Base-by-base conservation (phyloP, 2,888 invertebrate genomes). In the Drosophila neutralis region DNA sequence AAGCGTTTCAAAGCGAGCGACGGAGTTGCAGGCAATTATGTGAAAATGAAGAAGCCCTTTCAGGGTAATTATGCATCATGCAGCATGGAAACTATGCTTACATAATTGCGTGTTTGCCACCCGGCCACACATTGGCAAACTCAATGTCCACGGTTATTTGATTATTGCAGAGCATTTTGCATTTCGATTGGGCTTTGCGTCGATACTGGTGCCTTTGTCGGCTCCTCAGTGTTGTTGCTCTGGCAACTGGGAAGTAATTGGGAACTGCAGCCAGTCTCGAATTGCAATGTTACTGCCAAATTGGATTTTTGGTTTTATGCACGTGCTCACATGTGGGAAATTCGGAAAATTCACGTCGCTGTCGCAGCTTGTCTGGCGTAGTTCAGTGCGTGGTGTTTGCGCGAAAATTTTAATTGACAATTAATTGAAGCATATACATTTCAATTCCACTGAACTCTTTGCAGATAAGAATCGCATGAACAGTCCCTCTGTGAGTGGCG, bases 391-490 rank as follows among this genome's bases (percentile, higher is more conserved):
- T 24, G 21, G 21, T 13, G 45, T 4, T 54, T 54, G 27, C 27
- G n/a, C 24, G 52, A 33, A 59, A 51, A 59, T 71, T 63, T 61
- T 74, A 74, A 74, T 74, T 69, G 36, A 33, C 7, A 1, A 38
- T 7, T 38, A 11, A 54, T 27, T 27, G n/a, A 18, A 10, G 27
- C 29, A 38, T 61, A 29, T 35, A 31, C 10, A 52, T 24, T 48
- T 53, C 8, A 8, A 45, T 45, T 45, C 15, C 2, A 1, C 18
- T 35, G 10, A 24, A 42, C 35, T 57, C 49, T 10, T 90, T 87
- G 15, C 73, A 93, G 93, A 92, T 77, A 93, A 93, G 73, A 91
- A 91, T 76, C 93, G 93, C 61, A 90, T 91, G 79, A 91, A 91
- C 45, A 93, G 93, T 86, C 93, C 93, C 79, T 92, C 93, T 58